Evolutionary conservation across 2,888 invertebrate genomes (phyloP), one percentile per base, ranked within the genome.

Genomic region (Phalangium opilio): DNA sequence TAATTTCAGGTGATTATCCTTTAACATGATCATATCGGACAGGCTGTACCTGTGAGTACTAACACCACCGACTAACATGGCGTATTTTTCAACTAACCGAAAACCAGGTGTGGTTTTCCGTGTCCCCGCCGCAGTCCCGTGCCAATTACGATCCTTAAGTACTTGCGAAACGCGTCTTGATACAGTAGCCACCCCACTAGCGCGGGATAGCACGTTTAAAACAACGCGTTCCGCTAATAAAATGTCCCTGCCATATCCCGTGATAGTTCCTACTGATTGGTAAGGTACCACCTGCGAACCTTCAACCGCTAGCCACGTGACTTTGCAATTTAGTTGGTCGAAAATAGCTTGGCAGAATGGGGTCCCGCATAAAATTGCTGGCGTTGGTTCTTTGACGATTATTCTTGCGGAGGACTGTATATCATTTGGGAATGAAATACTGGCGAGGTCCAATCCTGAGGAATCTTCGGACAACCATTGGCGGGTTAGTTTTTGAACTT

Each of bases 61-160:
- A 11, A 63, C 60, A 0, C 68, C 68, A 1, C 67, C 69, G 2
- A 69, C 63, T 3, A 67, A 45, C 20, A 69, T 52, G 2, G 67
- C 62, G 57, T 70, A 69, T 50, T 69, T 69, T 54, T 69, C 69
- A 1, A 67, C 68, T 50, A 67, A 46, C 45, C 69, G 59, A 56
- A 69, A 69, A 1, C 69, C 69, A 7, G 69, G 69, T 1, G 69
- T 69, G 1, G 69, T 69, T 53, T 69, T 69, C 11, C 69, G 55
- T 1, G 68, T 68, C 4, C 67, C 68, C 5, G 67, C 66, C 5
- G 69, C 48, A 46, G 62, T 58, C 1, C 68, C 68, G 17, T 56
- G 57, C 68, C 68, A 68, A 2, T 55, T 57, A 11, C 48, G 48
- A 7, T 50, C 49, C 18, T 56, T 32, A 3, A 56, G 17, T 11